Evolutionary conservation across 2,797 vertebrate species (phyloP).

Genomic region (Oryzias dopingdopingensis): DNA sequence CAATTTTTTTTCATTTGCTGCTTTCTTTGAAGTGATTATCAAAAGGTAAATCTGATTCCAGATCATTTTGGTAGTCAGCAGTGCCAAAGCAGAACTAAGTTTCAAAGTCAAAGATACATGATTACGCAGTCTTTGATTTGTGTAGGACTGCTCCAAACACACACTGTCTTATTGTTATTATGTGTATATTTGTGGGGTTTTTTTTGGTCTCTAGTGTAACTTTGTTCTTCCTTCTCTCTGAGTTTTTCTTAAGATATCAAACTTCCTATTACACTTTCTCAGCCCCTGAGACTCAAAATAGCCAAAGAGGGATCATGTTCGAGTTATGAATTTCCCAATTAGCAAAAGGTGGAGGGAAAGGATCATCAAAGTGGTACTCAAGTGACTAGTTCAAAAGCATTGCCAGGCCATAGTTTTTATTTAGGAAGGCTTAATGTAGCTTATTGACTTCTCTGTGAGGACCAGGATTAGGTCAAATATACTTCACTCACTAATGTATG

Average conservation of each 20-base stretch:
- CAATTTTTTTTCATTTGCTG: constrained; percentile 51
- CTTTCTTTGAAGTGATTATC: constrained; percentile 61
- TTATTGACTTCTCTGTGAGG: constrained; percentile 72
- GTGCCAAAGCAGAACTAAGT: constrained; percentile 11
- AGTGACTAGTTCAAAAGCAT: constrained; percentile 63
- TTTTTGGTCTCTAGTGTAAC: constrained; percentile 25
- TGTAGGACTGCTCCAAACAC: not conserved
- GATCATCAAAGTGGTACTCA: constrained; percentile 66
- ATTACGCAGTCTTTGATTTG: constrained; percentile 9
- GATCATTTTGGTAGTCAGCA: constrained; percentile 30
- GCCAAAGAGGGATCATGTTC: constrained; percentile 68
- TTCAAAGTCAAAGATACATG: constrained; percentile 25
- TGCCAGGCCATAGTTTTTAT: constrained; percentile 65
- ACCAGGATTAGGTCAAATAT: constrained; percentile 72
- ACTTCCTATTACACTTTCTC: constrained; percentile 13
- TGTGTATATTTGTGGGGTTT: constrained; percentile 3
- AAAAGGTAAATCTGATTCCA: constrained; percentile 58
- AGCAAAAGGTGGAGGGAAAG: constrained; percentile 44
- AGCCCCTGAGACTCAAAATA: constrained; percentile 63
- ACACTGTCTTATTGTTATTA: constrained; percentile 19
- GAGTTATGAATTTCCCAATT: constrained; percentile 74
- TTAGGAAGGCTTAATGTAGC: constrained; percentile 70
- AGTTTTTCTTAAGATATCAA: constrained; percentile 1
- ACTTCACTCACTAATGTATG: constrained; percentile 73
- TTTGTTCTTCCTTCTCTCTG: constrained; percentile 12